Conservation (phyloP, 2,888 invertebrate species). For the Drosophila sordidapex region DNA sequence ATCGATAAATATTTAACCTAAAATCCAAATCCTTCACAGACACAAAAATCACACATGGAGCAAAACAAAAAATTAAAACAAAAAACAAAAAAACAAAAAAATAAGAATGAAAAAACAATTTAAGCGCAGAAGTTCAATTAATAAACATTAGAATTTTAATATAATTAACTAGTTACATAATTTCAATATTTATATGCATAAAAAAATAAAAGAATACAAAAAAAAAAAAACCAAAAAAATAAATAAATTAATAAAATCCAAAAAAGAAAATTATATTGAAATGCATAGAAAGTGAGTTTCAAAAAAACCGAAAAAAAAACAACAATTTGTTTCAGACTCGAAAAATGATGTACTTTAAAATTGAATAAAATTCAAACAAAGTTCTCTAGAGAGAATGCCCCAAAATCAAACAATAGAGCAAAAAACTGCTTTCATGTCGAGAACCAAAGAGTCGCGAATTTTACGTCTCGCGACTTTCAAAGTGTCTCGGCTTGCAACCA, state of each 20-base stretch:
- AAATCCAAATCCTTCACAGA: constrained; percentile 10
- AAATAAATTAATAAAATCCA: constrained; percentile 36
- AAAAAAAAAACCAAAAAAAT: constrained; percentile 27
- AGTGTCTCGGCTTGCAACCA: constrained; percentile 34
- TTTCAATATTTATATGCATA: constrained; percentile 67
- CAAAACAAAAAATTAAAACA: neutral
- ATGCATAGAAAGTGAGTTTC: constrained; percentile 55
- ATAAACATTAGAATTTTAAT: constrained; percentile 79
- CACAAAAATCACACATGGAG: constrained; percentile 16
- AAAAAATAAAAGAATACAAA: constrained; percentile 13
- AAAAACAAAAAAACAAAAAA: constrained; percentile 3
- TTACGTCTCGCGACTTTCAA: neutral
- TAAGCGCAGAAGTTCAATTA: constrained; percentile 82
- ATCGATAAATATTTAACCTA: constrained; percentile 14
- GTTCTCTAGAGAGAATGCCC: constrained; percentile 33
- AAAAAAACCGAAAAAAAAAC: constrained; percentile 15
- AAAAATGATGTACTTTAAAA: constrained; percentile 76
- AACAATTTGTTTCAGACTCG: constrained; percentile 59
- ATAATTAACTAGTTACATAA: constrained; percentile 64
- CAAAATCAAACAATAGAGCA: constrained; percentile 22
- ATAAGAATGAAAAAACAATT: constrained; percentile 38
- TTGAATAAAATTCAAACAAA: constrained; percentile 75
- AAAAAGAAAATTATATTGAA: constrained; percentile 32
- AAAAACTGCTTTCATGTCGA: constrained; percentile 51
- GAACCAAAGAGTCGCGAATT: constrained; percentile 1